These are phyloP conservation scores for Microplitis demolitor DNA, from an alignment of 1,140 invertebrate genomes.

Conservation along the genomic window DNA sequence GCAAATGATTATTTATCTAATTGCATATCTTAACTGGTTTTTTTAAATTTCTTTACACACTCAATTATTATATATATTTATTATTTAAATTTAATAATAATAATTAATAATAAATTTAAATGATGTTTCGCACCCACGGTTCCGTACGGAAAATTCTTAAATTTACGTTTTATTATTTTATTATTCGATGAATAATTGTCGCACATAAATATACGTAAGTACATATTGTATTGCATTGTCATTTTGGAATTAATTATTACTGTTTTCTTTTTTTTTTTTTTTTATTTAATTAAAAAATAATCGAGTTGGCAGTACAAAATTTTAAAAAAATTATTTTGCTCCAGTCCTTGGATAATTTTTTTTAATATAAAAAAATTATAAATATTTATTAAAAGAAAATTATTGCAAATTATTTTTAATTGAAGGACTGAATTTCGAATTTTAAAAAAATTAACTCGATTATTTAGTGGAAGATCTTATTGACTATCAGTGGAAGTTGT, in stretches of 20 bases:
- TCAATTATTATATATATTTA: background rate
- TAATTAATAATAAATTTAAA: no score
- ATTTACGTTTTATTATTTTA: background rate
- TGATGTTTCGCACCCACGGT: background rate
- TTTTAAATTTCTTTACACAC: background rate
- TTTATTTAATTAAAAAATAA: constrained; percentile 36
- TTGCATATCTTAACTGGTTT: constrained; percentile 14
- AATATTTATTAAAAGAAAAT: no score
- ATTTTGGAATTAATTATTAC: constrained; percentile 57
- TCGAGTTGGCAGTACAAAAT: constrained; percentile 55
- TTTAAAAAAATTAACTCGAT: background rate
- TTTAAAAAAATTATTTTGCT: background rate
- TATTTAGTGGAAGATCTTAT: background rate
- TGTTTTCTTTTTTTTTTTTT: constrained; percentile 11
- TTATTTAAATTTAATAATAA: background rate
- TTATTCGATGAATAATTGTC: background rate
- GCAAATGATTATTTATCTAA: constrained; percentile 28
- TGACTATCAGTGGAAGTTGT: no score
- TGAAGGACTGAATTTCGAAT: background rate
- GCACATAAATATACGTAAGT: constrained; percentile 53
- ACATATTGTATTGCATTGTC: constrained; percentile 58
- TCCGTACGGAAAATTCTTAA: background rate
- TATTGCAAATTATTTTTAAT: no score
- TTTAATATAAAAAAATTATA: no score
- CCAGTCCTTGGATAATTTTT: no score